Percentiles rank a stretch among this genome's conserved stretches.
These are phyloP conservation scores for Cyanistes caeruleus DNA, from an alignment of 2,113 vertebrate genomes.

Conservation along the genomic window DNA sequence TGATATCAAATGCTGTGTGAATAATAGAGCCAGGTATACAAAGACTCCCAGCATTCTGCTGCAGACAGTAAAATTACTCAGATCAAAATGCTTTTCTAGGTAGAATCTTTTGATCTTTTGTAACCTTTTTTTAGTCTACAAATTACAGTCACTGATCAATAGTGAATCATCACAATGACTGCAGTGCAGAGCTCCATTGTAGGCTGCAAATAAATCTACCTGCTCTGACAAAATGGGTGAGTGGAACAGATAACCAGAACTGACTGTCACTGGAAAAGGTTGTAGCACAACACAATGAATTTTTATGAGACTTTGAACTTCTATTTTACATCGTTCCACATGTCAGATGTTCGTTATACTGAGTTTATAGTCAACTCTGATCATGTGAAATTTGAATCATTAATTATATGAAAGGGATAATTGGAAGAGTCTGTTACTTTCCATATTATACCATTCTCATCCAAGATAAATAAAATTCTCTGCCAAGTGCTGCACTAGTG, in stretches of 20 bases:
- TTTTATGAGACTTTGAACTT: neutral
- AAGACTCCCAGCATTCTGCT: neutral
- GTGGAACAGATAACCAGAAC: neutral
- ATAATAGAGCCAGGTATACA: neutral
- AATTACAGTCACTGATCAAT: neutral
- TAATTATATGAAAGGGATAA: neutral
- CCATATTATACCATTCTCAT: rapidly evolving
- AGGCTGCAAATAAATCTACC: neutral
- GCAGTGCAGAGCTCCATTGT: neutral
- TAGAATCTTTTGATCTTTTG: neutral
- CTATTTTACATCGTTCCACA: neutral
- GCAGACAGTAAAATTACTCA: neutral
- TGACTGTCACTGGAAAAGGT: neutral
- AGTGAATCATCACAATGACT: neutral
- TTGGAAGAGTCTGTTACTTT: neutral
- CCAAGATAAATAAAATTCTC: neutral
- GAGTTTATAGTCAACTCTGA: neutral
- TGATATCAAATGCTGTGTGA: neutral
- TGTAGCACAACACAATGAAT: neutral
- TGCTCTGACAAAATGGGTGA: neutral
- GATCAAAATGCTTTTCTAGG: neutral
- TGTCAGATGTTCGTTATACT: neutral
- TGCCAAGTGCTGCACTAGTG: neutral
- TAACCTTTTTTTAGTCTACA: neutral
- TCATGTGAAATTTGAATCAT: neutral